Percentiles rank a stretch among this genome's conserved stretches.
Conservation (phyloP, 2,888 invertebrate genomes). For the Drosophila histrio region DNA sequence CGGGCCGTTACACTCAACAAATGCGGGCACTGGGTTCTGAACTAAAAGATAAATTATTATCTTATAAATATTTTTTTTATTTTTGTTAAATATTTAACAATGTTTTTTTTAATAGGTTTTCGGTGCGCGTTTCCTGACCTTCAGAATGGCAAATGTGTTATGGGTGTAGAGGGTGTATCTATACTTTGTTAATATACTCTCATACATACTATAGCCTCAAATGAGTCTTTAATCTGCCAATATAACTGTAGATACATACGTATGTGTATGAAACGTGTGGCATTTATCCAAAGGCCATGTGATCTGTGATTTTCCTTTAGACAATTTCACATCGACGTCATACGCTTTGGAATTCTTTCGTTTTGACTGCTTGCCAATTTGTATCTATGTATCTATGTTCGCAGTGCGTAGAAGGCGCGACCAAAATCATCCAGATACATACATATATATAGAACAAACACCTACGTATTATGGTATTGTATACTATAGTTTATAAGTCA, state of each 20-base stretch:
- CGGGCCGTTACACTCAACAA: constrained; percentile 5
- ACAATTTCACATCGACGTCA: constrained; percentile 40
- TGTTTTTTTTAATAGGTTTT: neutral
- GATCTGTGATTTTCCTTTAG: constrained; percentile 38
- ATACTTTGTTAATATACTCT: constrained; percentile 5
- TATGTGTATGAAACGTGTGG: constrained; percentile 46
- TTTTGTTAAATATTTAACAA: neutral
- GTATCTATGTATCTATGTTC: neutral
- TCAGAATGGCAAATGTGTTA: constrained; percentile 45
- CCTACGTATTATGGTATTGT: neutral
- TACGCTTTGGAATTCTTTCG: constrained; percentile 25
- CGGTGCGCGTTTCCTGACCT: constrained; percentile 57
- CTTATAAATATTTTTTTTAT: neutral
- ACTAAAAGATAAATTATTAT: neutral
- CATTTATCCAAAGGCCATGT: constrained; percentile 46
- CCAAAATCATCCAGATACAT: constrained; percentile 39
- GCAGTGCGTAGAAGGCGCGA: constrained; percentile 53
- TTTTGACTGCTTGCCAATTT: constrained; percentile 51
- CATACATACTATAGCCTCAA: constrained; percentile 8
- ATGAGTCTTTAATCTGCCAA: constrained; percentile 9
- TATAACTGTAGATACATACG: constrained; percentile 3
- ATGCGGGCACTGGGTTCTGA: neutral
- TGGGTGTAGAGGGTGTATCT: constrained; percentile 11
- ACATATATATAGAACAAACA: constrained; percentile 15
- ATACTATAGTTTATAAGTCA: constrained; percentile 13